Evolutionary conservation across 1,140 invertebrate species (phyloP).

Genomic region (Chymomyza costata): DNA sequence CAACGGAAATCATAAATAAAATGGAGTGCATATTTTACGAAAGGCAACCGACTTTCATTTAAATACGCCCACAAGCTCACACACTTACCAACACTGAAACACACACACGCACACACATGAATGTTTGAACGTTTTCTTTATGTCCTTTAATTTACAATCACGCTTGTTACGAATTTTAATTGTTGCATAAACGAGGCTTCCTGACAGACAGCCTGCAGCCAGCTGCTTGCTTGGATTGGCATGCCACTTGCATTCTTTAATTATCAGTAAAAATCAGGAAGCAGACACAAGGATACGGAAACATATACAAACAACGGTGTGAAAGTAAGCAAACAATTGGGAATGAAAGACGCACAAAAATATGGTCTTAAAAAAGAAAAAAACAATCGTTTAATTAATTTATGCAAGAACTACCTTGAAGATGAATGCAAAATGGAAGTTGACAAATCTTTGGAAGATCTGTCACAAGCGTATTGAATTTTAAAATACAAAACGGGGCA

Average conservation of each 20-base stretch:
- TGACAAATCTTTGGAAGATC: too few relatives aligned
- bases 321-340: too few relatives aligned
- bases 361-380: too few relatives aligned
- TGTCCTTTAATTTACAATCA: slow-evolving; percentile 67
- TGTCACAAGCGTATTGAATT: too few relatives aligned
- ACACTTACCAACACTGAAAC: slow-evolving; percentile 31
- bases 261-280: slow-evolving; percentile 48
- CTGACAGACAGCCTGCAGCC: slow-evolving; percentile 23
- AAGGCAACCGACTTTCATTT: slow-evolving; percentile 1
- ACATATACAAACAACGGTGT: too few relatives aligned
- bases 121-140: slow-evolving; percentile 35
- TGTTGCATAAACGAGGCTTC: slow-evolving; percentile 63
- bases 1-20: slow-evolving; percentile 71
- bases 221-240: too few relatives aligned
- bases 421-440: too few relatives aligned
- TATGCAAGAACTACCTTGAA: slow-evolving; percentile 55
- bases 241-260: slow-evolving; percentile 32
- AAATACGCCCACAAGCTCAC: neutral
- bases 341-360: too few relatives aligned
- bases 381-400: slow-evolving; percentile 29
- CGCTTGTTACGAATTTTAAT: slow-evolving; percentile 58
- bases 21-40: slow-evolving; percentile 50
- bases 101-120: slow-evolving; percentile 26
- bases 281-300: too few relatives aligned
- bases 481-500: too few relatives aligned